Base-by-base conservation (phyloP, 2,113 vertebrate genomes). In the Forbesichthys papilliferus region DNA sequence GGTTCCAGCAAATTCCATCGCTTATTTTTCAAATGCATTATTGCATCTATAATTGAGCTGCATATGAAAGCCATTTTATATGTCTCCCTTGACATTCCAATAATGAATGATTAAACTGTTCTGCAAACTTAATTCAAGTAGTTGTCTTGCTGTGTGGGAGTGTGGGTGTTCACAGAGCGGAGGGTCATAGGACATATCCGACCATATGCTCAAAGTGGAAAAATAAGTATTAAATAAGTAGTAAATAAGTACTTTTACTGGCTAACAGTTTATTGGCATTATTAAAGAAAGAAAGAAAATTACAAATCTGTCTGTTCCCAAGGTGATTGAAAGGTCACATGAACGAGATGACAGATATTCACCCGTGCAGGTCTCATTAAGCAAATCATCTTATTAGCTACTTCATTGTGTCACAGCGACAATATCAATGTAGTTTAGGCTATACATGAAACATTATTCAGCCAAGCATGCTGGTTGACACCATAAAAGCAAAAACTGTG, bases 121-220 rank as follows among this genome's bases (percentile, higher is more conserved):
- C 64, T 64, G 64, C 70, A 74, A 56, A 78, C 75, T 46, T 63
- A 73, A 79, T 88, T 74, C 74, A 79, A 80, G 47, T 46, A 33
- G 9, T 42, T 2, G 74, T 78, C 74, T 75, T 66, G n/a, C 9
- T 64, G 49, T 13, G 14, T 53, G 36, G 1, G 36, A 27, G 27
- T 42, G 36, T 42, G 36, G 36, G 36, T 8, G 7, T 42, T 42
- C 36, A 8, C 5, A 42, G 36, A 42, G 56, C 14, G 33, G 51
- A 66, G 48, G 18, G 57, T 5, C 36, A 42, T 42, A 7, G 36
- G 36, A 42, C 36, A 42, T 42, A 42, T 6, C 5, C 7, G 36
- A 8, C 36, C 36, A 42, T 42, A 3, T 18, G 46, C 61, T 51
- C 6, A 67, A 48, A 36, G 10, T 12, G 3, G 10, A 51, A 36